Conservation (phyloP, 2,113 vertebrate genomes). For the Phaethon lepturus region DNA sequence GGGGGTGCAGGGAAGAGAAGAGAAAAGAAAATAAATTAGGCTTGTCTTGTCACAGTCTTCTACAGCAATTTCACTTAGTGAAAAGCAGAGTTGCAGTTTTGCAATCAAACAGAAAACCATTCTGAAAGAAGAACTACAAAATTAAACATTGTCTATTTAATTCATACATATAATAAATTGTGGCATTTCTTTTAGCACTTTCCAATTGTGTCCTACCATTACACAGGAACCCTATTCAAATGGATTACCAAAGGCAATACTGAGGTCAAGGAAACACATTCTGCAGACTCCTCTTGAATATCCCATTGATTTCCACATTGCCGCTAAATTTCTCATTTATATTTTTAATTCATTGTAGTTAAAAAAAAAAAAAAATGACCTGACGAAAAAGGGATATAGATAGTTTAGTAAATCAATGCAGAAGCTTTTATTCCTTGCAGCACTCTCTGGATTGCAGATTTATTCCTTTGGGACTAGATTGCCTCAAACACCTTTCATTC, state of each 20-base stretch:
- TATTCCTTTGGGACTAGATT: not conserved
- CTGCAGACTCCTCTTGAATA: not conserved
- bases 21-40: not conserved
- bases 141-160: conserved; percentile 28
- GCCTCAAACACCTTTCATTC: not conserved
- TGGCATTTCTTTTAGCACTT: not conserved
- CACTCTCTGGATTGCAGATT: not conserved
- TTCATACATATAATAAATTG: not conserved
- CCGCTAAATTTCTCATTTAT: conserved; percentile 25
- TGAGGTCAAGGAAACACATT: conserved; percentile 44
- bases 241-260: conserved; percentile 15
- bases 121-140: conserved; percentile 9
- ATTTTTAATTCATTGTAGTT: conserved; percentile 23
- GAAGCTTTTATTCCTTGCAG: conserved; percentile 4
- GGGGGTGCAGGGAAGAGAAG: not conserved
- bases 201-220: conserved; percentile 9
- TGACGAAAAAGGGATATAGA: not conserved
- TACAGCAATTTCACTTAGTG: not conserved
- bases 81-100: conserved; percentile 28
- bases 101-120: not conserved
- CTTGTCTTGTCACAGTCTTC: not conserved
- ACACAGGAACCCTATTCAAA: not conserved
- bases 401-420: conserved; percentile 5
- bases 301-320: conserved; percentile 3
- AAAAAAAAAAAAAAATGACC: not conserved